Evolutionary conservation across 1,140 invertebrate species (phyloP), one percentile per base, ranked within the genome.

Genomic region (Diuraphis noxia): DNA sequence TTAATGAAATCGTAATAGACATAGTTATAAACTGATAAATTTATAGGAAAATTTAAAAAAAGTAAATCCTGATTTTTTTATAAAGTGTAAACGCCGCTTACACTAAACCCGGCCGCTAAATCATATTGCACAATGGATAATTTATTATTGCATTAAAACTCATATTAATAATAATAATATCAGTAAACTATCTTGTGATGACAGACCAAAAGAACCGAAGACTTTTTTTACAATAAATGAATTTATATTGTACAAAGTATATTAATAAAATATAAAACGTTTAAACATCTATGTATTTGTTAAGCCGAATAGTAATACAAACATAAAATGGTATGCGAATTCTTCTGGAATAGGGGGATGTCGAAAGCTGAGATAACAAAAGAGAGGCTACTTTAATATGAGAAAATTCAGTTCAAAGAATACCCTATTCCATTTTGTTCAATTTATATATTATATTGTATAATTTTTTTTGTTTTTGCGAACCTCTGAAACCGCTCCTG

Each of bases 381-480:
- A n/a, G 30, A 89, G 9, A 89, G 88, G 19, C 40, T 56, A n/a
- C 52, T 79, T 72, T 90, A 72, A 52, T 79, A 90, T 10, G 30
- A 21, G n/a, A 43, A 77, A 41, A 40, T 77, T 25, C 40, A 46
- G 56, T 79, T 79, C 63, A 36, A 77, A 79, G 88, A 90, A 90
- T n/a, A 90, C 72, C 25, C 87, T 88, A 72, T 41, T 46, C 19
- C n/a, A n/a, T 79, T 63, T 88, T n/a, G 30, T 88, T 88, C 52
- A 63, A 40, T 88, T 40, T 87, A 25, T 81, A 38, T 43, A 84
- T 81, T 8, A 81, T 43, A 43, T 88, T 89, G 43, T 72, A n/a
- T 72, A 30, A 46, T n/a, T n/a, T 25, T 34, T n/a, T 90, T n/a
- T n/a, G n/a, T n/a, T 90, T 90, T 90, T 81, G 88, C 88, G 41